These are phyloP conservation scores for Hipparchia semele DNA, from an alignment of 2,888 invertebrate species.

Conservation along the genomic window DNA sequence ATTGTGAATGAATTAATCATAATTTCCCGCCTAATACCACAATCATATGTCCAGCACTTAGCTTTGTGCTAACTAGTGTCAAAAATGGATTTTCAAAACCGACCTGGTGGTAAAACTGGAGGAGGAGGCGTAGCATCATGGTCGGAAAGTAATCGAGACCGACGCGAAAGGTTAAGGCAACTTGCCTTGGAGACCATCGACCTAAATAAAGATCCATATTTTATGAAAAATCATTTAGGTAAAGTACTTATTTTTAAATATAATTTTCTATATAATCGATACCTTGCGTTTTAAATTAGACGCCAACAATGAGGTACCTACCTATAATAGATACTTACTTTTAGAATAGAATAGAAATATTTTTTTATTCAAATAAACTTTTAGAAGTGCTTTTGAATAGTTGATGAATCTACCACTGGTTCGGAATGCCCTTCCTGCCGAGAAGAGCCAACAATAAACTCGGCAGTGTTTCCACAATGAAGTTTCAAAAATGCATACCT, in stretches of 20 bases:
- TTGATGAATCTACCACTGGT: no score
- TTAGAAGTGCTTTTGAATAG: no score
- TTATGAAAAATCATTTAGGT: constrained; percentile 99
- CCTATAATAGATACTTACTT: no score
- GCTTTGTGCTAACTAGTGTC: background rate
- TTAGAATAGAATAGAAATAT: no score
- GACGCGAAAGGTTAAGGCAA: constrained; percentile 97
- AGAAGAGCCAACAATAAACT: no score
- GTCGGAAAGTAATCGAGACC: constrained; percentile 98
- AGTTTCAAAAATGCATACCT: no score
- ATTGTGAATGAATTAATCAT: no score
- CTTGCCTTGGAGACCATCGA: constrained; percentile 99
- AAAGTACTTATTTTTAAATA: constrained; percentile 30
- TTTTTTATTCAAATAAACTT: no score
- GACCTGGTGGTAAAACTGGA: constrained; percentile 99
- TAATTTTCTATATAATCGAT: background rate
- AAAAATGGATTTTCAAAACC: constrained; percentile 98
- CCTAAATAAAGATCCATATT: constrained; percentile 99
- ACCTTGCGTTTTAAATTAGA: no score
- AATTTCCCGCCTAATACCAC: background rate
- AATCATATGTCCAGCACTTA: background rate
- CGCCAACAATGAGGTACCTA: no score
- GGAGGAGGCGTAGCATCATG: constrained; percentile 99
- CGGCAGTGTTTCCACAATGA: no score
- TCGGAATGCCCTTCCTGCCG: no score